phyloP scores from a whole-genome alignment of 1,140 invertebrate species.

The Ceratina australensis region DNA sequence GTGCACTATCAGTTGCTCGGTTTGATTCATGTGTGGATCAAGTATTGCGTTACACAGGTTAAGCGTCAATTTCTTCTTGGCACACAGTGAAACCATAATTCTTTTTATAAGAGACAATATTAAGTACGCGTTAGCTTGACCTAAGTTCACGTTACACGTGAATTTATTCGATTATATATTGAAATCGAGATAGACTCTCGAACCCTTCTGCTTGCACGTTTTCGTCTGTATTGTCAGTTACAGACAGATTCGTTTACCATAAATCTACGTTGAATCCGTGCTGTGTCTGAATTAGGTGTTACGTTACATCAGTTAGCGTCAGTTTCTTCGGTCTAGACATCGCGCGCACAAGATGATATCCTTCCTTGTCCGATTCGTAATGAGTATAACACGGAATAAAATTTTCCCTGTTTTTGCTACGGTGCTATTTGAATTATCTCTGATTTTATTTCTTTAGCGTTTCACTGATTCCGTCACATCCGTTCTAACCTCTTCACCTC shows the following conservation, averaged over 20 bases:
- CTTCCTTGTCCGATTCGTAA: background rate
- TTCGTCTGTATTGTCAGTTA: background rate
- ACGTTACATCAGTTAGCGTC: constrained; percentile 26
- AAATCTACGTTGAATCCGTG: background rate
- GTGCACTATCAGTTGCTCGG: constrained; percentile 18
- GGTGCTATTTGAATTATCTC: too few relatives aligned
- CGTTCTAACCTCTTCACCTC: too few relatives aligned
- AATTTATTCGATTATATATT: background rate
- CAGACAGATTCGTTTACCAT: background rate
- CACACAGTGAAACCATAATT: constrained; percentile 6
- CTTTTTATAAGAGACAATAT: background rate
- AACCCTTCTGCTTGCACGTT: background rate
- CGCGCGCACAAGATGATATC: background rate
- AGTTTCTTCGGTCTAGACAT: constrained; percentile 11
- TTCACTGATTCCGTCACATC: background rate
- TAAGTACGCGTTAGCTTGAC: background rate
- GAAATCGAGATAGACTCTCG: constrained; percentile 1
- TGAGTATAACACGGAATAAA: background rate
- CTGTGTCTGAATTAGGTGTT: constrained; percentile 18
- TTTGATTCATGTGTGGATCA: constrained; percentile 15
- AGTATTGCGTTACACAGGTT: constrained; percentile 25
- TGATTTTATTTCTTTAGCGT: too few relatives aligned
- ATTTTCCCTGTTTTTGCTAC: too few relatives aligned
- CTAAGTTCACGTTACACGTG: background rate
- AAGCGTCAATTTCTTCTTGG: constrained; percentile 24